Conservation (phyloP, 2,113 vertebrate species). For the Haplochromis vanheusdeni region DNA sequence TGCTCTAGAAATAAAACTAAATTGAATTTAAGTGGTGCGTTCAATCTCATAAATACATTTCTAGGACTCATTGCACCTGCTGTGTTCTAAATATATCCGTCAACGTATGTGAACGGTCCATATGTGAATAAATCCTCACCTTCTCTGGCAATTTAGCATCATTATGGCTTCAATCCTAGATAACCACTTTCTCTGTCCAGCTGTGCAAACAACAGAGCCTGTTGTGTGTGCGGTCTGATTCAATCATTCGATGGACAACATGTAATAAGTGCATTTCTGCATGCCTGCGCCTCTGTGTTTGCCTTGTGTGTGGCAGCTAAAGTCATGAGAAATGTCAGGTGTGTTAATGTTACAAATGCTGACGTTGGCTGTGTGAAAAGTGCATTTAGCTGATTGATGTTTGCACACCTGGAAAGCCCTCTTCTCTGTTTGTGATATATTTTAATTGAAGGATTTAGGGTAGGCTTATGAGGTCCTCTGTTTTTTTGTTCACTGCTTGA, state of each 20-base stretch:
- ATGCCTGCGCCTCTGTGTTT: neutral
- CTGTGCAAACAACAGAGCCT: slow-evolving; percentile 37
- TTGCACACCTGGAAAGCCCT: neutral
- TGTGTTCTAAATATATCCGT: too few species aligned
- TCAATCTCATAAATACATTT: too few species aligned
- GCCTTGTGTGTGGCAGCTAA: neutral
- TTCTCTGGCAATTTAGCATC: neutral
- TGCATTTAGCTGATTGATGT: neutral
- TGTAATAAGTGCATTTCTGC: neutral
- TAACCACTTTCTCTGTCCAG: slow-evolving; percentile 4
- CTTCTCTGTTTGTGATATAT: neutral
- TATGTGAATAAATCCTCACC: neutral
- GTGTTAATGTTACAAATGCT: neutral
- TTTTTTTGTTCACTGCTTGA: neutral
- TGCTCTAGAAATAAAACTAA: too few species aligned
- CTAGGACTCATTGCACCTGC: too few species aligned
- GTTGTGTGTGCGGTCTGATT: neutral
- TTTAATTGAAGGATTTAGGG: neutral
- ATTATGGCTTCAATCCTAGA: neutral
- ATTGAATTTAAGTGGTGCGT: too few species aligned
- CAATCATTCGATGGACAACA: neutral
- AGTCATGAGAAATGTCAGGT: neutral
- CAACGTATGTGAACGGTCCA: neutral
- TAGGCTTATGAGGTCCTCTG: neutral
- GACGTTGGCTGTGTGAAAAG: neutral